Conservation (phyloP, 2,888 invertebrate genomes). For the Pterostichus madidus region DNA sequence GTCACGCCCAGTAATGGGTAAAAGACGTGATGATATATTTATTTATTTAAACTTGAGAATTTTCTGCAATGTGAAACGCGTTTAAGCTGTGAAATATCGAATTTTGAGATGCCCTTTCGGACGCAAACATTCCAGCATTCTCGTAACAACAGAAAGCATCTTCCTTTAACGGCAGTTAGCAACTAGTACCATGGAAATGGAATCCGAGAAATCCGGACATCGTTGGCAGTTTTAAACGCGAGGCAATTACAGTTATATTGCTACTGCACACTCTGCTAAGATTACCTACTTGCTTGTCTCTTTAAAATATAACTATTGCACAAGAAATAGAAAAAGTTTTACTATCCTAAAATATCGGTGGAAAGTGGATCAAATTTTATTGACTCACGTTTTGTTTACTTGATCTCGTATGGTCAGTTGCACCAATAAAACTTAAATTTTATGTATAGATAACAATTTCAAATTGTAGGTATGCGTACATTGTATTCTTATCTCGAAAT, state of each 20-base stretch:
- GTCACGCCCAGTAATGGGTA: no score
- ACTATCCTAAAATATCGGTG: not conserved
- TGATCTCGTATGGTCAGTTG: no score
- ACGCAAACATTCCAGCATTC: no score
- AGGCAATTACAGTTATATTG: slow-evolving; percentile 47
- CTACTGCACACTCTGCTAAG: slow-evolving; percentile 34
- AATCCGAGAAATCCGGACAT: slow-evolving; percentile 45
- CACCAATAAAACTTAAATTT: no score
- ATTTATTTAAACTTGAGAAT: no score
- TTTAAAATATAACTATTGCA: slow-evolving; percentile 23
- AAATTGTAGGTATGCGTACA: no score
- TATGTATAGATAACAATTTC: no score
- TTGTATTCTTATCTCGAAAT: no score
- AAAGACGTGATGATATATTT: no score
- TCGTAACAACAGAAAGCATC: slow-evolving; percentile 25
- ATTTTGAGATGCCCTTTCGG: no score
- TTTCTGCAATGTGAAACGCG: no score
- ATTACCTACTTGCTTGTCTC: slow-evolving; percentile 18
- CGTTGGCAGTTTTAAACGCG: slow-evolving; percentile 43
- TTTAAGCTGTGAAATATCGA: no score
- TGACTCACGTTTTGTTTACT: not conserved
- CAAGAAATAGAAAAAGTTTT: not conserved
- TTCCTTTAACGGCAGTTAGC: slow-evolving; percentile 25
- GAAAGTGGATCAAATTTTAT: slow-evolving; percentile 46
- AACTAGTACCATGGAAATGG: slow-evolving; percentile 20